Percentiles rank a stretch among this genome's conserved stretches.
These are phyloP conservation scores for Oceanites oceanicus DNA, from an alignment of 2,113 vertebrate genomes.

Conservation along the genomic window DNA sequence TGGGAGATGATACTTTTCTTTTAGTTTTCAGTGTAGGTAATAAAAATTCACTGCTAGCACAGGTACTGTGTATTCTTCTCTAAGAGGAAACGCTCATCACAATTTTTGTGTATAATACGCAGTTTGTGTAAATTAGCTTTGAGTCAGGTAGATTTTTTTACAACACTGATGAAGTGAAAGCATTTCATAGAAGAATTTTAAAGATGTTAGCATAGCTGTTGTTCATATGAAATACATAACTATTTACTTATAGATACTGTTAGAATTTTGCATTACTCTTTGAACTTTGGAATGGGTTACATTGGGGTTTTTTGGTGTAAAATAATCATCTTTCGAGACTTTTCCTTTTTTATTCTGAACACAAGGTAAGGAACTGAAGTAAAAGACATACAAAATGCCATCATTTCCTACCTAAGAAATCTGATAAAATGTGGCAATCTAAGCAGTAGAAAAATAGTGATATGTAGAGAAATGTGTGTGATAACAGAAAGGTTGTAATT, in stretches of 20 bases:
- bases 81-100: background rate
- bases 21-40: background rate
- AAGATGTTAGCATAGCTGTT: background rate
- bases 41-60: background rate
- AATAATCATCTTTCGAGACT: background rate
- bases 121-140: background rate
- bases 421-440: background rate
- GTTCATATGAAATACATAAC: background rate
- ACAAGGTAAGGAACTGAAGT: background rate
- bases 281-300: background rate
- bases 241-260: background rate
- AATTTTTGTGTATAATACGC: background rate
- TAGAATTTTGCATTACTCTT: background rate
- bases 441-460: background rate
- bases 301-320: accelerated
- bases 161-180: background rate
- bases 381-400: background rate
- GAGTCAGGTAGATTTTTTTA: background rate
- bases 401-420: background rate
- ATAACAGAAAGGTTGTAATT: background rate
- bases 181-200: background rate
- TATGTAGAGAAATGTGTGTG: background rate
- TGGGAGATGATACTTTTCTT: background rate
- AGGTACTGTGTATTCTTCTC: background rate
- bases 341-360: background rate